phyloP scores from a whole-genome alignment of 1,140 invertebrate genomes.

The Wasmannia auropunctata region DNA sequence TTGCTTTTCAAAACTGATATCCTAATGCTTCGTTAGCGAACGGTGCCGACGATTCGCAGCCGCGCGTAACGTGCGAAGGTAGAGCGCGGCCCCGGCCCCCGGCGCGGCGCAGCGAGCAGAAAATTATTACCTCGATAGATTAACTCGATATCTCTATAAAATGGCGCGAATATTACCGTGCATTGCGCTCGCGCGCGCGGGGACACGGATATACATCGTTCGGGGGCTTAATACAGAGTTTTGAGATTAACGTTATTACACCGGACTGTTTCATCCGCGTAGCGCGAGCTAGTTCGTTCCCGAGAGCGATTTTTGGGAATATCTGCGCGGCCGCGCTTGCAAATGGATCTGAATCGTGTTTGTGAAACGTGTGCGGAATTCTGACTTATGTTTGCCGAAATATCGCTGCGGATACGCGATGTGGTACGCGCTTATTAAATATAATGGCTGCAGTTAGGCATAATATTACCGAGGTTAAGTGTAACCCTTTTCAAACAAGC shows the following conservation, averaged over 20 bases:
- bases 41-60: neutral
- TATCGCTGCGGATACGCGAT: neutral
- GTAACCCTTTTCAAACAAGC: neutral
- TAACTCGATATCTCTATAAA: constrained; percentile 61
- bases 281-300: constrained; percentile 50
- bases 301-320: constrained; percentile 58
- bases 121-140: constrained; percentile 60
- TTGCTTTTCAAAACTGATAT: constrained; percentile 56
- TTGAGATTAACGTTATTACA: constrained; percentile 61
- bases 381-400: constrained; percentile 44
- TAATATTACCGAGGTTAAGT: neutral
- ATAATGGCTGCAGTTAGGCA: neutral
- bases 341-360: constrained; percentile 55
- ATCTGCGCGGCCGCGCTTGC: constrained; percentile 47
- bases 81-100: neutral
- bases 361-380: constrained; percentile 50
- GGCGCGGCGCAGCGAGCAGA: constrained; percentile 29
- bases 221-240: constrained; percentile 50
- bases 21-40: constrained; percentile 57
- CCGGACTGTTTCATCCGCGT: constrained; percentile 47
- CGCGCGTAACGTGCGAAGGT: constrained; percentile 12
- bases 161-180: constrained; percentile 54
- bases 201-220: constrained; percentile 52
- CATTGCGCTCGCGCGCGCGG: constrained; percentile 34
- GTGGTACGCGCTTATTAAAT: neutral